Percentiles rank a stretch among this genome's conserved stretches.
Conservation (phyloP, 2,888 invertebrate genomes). For the Perizoma flavofasciatum region DNA sequence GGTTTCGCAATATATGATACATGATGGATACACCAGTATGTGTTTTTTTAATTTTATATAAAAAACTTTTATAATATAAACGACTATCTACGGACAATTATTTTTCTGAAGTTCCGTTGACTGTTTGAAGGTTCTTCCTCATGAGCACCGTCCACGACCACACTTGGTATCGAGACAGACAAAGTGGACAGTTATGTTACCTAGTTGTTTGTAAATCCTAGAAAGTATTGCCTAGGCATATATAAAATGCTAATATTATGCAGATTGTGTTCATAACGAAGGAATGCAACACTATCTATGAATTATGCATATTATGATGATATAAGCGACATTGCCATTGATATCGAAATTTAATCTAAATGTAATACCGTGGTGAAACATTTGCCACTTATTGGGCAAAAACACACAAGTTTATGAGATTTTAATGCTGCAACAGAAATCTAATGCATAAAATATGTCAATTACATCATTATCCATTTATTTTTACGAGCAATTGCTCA, state of each 20-base stretch:
- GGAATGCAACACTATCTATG: not conserved
- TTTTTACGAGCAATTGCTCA: conserved; percentile 30
- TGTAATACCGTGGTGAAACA: conserved; percentile 23
- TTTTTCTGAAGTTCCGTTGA: no score
- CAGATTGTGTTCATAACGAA: conserved; percentile 13
- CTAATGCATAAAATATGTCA: conserved; percentile 26
- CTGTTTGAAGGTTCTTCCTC: no score
- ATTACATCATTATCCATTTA: conserved; percentile 32
- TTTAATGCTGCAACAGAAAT: conserved; percentile 24
- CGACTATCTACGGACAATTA: no score
- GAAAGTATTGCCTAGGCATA: no score
- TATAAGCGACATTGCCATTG: conserved; percentile 40
- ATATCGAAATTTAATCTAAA: conserved; percentile 30
- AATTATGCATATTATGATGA: conserved; percentile 27
- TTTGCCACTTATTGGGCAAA: conserved; percentile 31
- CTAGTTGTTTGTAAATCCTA: no score
- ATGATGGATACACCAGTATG: no score
- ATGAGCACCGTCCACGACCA: no score
- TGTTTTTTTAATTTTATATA: no score
- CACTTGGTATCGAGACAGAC: no score
- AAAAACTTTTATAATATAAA: no score
- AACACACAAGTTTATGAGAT: conserved; percentile 15
- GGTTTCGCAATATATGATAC: no score
- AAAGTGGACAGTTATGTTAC: no score
- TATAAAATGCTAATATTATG: not conserved